phyloP scores from a whole-genome alignment of 2,888 invertebrate species.

The Meliscaeva auricollis region DNA sequence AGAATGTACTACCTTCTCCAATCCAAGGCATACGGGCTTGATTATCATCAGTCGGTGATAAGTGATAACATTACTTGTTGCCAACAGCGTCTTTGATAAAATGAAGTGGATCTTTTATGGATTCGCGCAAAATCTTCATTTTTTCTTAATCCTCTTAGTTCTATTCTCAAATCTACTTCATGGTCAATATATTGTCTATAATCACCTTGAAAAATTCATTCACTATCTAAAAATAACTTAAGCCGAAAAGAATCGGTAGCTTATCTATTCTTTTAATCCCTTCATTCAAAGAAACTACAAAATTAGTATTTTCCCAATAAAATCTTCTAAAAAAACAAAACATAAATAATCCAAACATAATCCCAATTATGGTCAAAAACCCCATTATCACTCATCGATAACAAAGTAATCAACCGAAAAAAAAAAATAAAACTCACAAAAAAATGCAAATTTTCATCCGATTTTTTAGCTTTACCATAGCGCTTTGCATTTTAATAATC shows the following conservation, averaged over 20 bases:
- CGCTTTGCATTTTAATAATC: slow-evolving; percentile 75
- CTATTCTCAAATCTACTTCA: neutral
- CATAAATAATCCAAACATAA: neutral
- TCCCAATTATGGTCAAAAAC: slow-evolving; percentile 71
- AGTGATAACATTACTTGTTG: no score
- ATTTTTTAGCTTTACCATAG: slow-evolving; percentile 60
- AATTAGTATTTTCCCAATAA: slow-evolving; percentile 29
- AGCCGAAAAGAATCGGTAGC: slow-evolving; percentile 50
- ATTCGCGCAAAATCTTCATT: no score
- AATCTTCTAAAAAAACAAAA: neutral
- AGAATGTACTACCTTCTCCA: no score
- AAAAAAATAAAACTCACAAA: slow-evolving; percentile 41
- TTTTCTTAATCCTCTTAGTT: neutral
- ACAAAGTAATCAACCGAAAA: slow-evolving; percentile 67
- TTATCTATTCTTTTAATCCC: slow-evolving; percentile 39
- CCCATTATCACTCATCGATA: slow-evolving; percentile 68
- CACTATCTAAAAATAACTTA: neutral
- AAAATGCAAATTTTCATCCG: slow-evolving; percentile 73
- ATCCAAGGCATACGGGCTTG: no score
- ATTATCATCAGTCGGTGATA: no score
- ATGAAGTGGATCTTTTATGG: no score
- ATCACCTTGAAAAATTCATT: neutral
- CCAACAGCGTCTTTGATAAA: no score
- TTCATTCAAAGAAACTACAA: slow-evolving; percentile 34
- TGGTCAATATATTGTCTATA: neutral